phyloP scores from a whole-genome alignment of 2,797 vertebrate species.

The Xenopus petersii region DNA sequence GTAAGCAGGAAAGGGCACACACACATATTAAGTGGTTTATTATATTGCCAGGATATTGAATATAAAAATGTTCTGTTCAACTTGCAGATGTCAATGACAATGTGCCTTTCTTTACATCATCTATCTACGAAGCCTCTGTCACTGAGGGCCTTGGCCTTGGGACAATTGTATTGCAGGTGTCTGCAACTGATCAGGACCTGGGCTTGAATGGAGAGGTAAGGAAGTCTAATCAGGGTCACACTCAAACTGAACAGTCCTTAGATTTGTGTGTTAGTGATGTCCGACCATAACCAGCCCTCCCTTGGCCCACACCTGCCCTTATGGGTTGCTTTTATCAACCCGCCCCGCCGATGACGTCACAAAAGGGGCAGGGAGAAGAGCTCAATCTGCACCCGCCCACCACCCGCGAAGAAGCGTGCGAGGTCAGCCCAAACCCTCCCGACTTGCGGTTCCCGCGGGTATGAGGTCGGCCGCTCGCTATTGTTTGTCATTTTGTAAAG shows the following conservation, averaged over 20 bases:
- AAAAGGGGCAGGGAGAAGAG: no score
- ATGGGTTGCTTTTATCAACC: no score
- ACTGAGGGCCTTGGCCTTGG: conserved; percentile 77
- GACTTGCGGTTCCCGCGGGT: no score
- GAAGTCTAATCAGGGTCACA: not conserved
- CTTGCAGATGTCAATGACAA: conserved; percentile 86
- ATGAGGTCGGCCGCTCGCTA: no score
- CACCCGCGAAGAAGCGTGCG: no score
- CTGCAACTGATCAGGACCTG: conserved; percentile 79
- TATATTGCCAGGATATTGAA: not conserved
- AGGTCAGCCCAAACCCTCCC: no score
- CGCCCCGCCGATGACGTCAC: no score
- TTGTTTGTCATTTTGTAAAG: no score
- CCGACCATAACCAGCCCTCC: no score
- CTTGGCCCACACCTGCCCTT: no score
- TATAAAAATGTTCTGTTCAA: conserved; percentile 25
- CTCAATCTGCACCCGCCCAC: no score
- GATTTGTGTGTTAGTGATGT: not conserved
- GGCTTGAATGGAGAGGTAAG: conserved; percentile 81
- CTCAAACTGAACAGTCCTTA: not conserved
- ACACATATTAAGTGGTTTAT: not conserved
- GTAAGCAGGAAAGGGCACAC: conserved; percentile 53
- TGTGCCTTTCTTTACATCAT: conserved; percentile 87
- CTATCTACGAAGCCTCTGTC: conserved; percentile 82
- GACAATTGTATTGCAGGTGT: conserved; percentile 78